Evolutionary conservation across 2,797 vertebrate genomes (phyloP).

Genomic region (Ctenochaetus hawaiiensis): DNA sequence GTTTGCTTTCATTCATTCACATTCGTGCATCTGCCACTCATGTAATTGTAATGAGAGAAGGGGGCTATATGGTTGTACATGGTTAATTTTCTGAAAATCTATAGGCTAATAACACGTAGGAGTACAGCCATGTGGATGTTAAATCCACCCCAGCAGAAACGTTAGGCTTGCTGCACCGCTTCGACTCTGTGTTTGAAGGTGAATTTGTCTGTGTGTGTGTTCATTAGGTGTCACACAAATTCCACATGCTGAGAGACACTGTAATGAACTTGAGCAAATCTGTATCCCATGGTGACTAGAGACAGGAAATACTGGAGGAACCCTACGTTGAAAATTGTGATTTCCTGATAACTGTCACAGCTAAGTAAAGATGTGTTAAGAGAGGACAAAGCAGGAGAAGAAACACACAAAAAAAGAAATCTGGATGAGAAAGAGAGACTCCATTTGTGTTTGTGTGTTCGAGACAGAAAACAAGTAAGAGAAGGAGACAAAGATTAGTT

Average conservation of each 20-base stretch:
- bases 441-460: conserved; percentile 26
- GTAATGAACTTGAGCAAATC: conserved; percentile 58
- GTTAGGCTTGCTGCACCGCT: neutral
- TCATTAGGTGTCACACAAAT: conserved; percentile 60
- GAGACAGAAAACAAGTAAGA: conserved; percentile 58
- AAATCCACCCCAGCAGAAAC: conserved; percentile 14
- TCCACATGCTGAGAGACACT: conserved; percentile 65
- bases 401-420: too few relatives aligned
- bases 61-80: conserved; percentile 11
- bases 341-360: conserved; percentile 18
- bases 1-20: conserved; percentile 59
- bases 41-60: conserved; percentile 27
- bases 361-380: conserved; percentile 20
- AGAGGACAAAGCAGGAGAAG: neutral
- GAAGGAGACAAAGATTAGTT: conserved; percentile 73
- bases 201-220: conserved; percentile 34
- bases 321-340: conserved; percentile 13
- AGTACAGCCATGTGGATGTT: conserved; percentile 2
- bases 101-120: conserved; percentile 28
- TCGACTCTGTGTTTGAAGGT: conserved; percentile 39
- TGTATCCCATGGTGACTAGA: conserved; percentile 61
- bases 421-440: conserved; percentile 36
- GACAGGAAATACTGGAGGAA: conserved; percentile 22
- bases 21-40: conserved; percentile 62
- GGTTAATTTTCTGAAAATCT: conserved; percentile 39